Evolutionary conservation across 2,113 vertebrate species (phyloP), one percentile per base, ranked within the genome.

Genomic region (Lophochroa leadbeateri): DNA sequence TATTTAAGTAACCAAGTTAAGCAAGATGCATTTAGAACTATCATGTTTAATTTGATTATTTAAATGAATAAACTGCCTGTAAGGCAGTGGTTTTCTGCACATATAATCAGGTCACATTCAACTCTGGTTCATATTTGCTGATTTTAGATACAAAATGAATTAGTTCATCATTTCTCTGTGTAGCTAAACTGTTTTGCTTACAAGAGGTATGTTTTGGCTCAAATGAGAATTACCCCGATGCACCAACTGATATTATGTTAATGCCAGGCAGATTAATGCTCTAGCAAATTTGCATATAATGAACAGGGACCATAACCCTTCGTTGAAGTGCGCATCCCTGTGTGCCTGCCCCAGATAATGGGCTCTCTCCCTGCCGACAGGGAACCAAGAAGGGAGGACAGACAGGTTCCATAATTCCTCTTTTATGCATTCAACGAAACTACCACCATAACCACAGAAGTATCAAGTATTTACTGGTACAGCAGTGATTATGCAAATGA

Each of bases 241-340:
- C 76, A 96, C 83, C 41, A 27, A 35, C 35, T 90, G 95, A 97
- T 92, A 88, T 52, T 96, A 97, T 96, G 95, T 90, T 97, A 97
- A 97, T 96, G 97, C 85, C 82, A 88, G 78, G 83, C 91, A 90
- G 90, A 96, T 94, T 96, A 97, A 95, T 94, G 94, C 55, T 88
- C 25, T 46, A 41, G 88, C 65, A 94, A 94, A 97, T 97, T 97
- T 97, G 94, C 95, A 97, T 93, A 96, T 97, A 96, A 97, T 94
- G 96, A 98, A 92, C 57, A 79, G 6, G 10, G 90, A 90, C 90
- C 92, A 60, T 23, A 43, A 84, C 95, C 86, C 79, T 84, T 92
- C 21, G 33, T 17, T 92, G 93, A 91, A 97, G 86, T 93, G 95
- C 23, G 18, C 63, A 74, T 96, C 97, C 94, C 93, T 8, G 6